A percentile compares a stretch with the other conserved stretches of the same genome.
Conservation (phyloP, 2,113 vertebrate species). For the Mellivora capensis region DNA sequence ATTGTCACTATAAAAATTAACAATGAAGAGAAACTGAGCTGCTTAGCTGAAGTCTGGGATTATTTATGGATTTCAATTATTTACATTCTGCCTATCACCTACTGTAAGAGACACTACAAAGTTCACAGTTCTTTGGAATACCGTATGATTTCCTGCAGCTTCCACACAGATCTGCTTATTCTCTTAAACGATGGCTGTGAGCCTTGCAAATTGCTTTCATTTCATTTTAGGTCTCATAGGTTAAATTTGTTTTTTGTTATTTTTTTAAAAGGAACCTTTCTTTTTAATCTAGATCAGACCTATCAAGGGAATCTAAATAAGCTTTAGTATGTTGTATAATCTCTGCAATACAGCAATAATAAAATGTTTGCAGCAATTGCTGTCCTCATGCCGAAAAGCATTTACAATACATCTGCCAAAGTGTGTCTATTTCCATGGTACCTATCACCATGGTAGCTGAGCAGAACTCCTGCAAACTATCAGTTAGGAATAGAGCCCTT, state of each 20-base stretch:
- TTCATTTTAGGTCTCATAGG: conserved; percentile 5
- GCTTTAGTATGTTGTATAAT: background rate
- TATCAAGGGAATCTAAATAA: conserved; percentile 12
- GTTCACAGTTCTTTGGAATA: background rate
- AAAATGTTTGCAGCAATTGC: background rate
- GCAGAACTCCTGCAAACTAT: conserved; percentile 39
- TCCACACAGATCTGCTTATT: background rate
- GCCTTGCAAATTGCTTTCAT: background rate
- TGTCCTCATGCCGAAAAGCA: background rate
- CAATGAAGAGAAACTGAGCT: background rate
- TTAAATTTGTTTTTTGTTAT: background rate
- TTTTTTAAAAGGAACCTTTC: background rate
- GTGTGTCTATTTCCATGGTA: conserved; percentile 67
- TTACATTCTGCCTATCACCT: background rate
- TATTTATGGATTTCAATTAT: background rate
- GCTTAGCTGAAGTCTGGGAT: background rate
- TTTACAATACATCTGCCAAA: conserved; percentile 8
- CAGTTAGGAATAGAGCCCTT: conserved; percentile 31
- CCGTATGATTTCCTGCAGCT: background rate
- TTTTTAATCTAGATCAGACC: conserved; percentile 2
- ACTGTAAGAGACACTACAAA: background rate
- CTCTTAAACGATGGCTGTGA: background rate
- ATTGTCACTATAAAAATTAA: background rate
- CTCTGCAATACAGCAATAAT: background rate
- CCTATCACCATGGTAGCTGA: conserved; percentile 68